These are phyloP conservation scores for Holcopasites calliopsidis DNA, from an alignment of 1,140 invertebrate species.

Conservation along the genomic window DNA sequence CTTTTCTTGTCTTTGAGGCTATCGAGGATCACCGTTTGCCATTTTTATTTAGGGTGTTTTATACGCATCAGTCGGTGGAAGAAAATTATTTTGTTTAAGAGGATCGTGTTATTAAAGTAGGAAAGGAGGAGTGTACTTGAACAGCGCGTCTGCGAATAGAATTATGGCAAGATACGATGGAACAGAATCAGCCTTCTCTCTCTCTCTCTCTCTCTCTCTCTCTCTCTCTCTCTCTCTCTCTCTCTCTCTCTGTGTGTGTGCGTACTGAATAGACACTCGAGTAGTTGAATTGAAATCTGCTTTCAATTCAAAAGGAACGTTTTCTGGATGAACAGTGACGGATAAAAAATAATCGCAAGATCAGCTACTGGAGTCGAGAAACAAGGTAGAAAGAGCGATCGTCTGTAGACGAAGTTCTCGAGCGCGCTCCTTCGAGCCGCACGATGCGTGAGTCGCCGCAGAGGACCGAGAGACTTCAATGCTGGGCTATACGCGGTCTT, in stretches of 20 bases:
- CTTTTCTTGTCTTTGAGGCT: background rate
- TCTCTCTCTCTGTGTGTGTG: too few species aligned
- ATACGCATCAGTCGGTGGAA: too few species aligned
- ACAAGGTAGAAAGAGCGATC: background rate
- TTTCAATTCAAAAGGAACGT: too few species aligned
- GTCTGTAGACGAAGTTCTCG: background rate
- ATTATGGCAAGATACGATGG: background rate
- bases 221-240: too few species aligned
- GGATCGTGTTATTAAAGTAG: too few species aligned
- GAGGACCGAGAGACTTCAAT: constrained; percentile 54
- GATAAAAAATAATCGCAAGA: constrained; percentile 34
- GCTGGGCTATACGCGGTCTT: constrained; percentile 50
- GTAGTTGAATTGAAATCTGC: too few species aligned
- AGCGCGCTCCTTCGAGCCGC: background rate
- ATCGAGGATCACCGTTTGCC: background rate
- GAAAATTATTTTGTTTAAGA: too few species aligned
- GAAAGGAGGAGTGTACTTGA: too few species aligned
- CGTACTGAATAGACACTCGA: background rate
- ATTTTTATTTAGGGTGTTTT: background rate
- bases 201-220: too few species aligned
- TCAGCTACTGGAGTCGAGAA: constrained; percentile 42
- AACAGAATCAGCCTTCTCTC: background rate
- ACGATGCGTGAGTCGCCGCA: constrained; percentile 3
- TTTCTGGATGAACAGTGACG: too few species aligned
- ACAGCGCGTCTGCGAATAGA: background rate